phyloP scores from a whole-genome alignment of 1,140 invertebrate species.

The Micrasema minimum region DNA sequence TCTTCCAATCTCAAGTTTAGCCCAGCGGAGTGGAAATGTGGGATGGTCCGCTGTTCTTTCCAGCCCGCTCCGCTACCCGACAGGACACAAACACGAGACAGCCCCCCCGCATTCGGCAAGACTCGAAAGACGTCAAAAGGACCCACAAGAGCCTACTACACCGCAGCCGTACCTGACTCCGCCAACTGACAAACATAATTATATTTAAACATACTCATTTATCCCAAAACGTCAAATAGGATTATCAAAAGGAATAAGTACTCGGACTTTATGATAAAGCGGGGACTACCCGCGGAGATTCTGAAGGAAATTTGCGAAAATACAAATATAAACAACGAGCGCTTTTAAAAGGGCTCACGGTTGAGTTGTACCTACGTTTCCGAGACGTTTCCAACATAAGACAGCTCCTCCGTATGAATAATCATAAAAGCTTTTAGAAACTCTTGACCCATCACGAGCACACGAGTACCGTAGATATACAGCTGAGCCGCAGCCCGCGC shows the following conservation, averaged over 20 bases:
- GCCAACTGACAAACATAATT: conserved; percentile 26
- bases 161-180: conserved; percentile 12
- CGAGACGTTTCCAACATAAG: conserved; percentile 21
- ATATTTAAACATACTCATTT: conserved; percentile 40
- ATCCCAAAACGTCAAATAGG: conserved; percentile 31
- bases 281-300: conserved; percentile 13
- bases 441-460: conserved; percentile 41
- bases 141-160: conserved; percentile 1
- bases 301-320: conserved; percentile 12
- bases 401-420: conserved; percentile 26
- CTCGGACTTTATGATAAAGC: conserved; percentile 17
- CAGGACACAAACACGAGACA: neutral
- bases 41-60: neutral
- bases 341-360: conserved; percentile 13
- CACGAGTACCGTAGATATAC: conserved; percentile 12
- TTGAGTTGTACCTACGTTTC: conserved; percentile 19
- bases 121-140: neutral
- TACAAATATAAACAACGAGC: conserved; percentile 23
- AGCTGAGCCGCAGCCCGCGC: conserved; percentile 8
- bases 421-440: conserved; percentile 41
- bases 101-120: neutral
- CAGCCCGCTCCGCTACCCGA: neutral
- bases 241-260: conserved; percentile 33
- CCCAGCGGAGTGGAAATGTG: neutral
- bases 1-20: neutral